phyloP scores from a whole-genome alignment of 1,140 invertebrate species.

The Eurosta solidaginis region DNA sequence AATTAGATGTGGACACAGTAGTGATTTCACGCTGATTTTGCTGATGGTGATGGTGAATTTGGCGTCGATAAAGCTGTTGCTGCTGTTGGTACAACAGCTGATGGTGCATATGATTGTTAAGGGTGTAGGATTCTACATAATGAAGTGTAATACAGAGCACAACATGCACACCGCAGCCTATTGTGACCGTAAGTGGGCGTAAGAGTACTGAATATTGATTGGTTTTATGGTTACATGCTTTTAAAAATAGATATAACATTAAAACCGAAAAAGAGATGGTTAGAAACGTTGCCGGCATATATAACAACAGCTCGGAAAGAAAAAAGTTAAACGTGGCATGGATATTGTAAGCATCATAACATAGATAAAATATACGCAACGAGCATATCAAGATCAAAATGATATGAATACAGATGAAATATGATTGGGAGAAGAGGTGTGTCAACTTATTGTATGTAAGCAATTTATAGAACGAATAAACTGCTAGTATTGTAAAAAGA shows the following conservation, averaged over 20 bases:
- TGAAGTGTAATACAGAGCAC: conserved; percentile 78
- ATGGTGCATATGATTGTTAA: conserved; percentile 45
- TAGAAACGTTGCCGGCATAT: conserved; percentile 81
- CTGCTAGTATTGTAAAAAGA: conserved; percentile 78
- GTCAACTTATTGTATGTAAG: conserved; percentile 79
- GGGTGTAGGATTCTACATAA: conserved; percentile 68
- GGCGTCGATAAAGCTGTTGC: conserved; percentile 43
- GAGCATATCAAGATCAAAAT: conserved; percentile 80
- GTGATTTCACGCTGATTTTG: conserved; percentile 31
- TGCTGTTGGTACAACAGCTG: conserved; percentile 48
- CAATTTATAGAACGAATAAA: conserved; percentile 82
- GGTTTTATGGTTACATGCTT: conserved; percentile 70
- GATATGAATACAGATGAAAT: conserved; percentile 82
- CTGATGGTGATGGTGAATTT: conserved; percentile 31
- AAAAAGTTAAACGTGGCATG: conserved; percentile 76
- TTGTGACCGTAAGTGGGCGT: conserved; percentile 73
- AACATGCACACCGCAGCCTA: conserved; percentile 75
- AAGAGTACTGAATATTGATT: conserved; percentile 70
- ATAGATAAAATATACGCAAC: conserved; percentile 81
- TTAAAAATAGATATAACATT: conserved; percentile 80
- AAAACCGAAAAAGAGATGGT: conserved; percentile 84
- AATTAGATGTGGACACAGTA: neutral
- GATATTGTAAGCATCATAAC: conserved; percentile 88
- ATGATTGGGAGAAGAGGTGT: conserved; percentile 78
- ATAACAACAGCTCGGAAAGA: conserved; percentile 78